Evolutionary conservation across 2,888 invertebrate genomes (phyloP).

Genomic region (Mythimna pallens): DNA sequence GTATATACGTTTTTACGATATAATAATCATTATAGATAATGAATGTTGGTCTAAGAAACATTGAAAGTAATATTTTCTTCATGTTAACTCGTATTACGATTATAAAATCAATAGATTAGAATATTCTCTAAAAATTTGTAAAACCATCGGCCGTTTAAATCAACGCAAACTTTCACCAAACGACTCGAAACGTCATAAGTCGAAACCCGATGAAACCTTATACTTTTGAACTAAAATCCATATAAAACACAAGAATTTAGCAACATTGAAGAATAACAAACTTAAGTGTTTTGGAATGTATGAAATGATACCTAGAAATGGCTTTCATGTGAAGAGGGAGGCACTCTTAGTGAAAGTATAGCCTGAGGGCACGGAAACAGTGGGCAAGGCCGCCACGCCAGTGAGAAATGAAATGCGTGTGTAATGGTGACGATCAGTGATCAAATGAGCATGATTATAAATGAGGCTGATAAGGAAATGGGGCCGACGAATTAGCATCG

Average conservation of each 20-base stretch:
- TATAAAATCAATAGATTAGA: not conserved
- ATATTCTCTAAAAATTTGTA: not conserved
- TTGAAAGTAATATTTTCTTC: not conserved
- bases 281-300: slow-evolving; percentile 47
- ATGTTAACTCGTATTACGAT: not conserved
- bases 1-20: not conserved
- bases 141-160: not conserved
- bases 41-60: not conserved
- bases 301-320: slow-evolving; percentile 62
- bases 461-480: slow-evolving; percentile 35
- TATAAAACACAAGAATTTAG: slow-evolving; percentile 24
- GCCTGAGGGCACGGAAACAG: slow-evolving; percentile 72
- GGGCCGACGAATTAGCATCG: not conserved
- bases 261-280: slow-evolving; percentile 34
- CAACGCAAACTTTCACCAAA: slow-evolving; percentile 38
- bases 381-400: slow-evolving; percentile 62
- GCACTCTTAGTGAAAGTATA: slow-evolving; percentile 75
- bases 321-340: slow-evolving; percentile 66
- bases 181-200: slow-evolving; percentile 5
- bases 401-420: slow-evolving; percentile 54
- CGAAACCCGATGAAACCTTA: slow-evolving; percentile 3
- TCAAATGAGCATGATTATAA: slow-evolving; percentile 37
- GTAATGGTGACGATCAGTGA: slow-evolving; percentile 46
- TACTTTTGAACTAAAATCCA: slow-evolving; percentile 35
- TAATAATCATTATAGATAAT: not conserved